These are phyloP conservation scores for Amphiprion ocellaris DNA, from an alignment of 2,113 vertebrate genomes.

Conservation along the genomic window DNA sequence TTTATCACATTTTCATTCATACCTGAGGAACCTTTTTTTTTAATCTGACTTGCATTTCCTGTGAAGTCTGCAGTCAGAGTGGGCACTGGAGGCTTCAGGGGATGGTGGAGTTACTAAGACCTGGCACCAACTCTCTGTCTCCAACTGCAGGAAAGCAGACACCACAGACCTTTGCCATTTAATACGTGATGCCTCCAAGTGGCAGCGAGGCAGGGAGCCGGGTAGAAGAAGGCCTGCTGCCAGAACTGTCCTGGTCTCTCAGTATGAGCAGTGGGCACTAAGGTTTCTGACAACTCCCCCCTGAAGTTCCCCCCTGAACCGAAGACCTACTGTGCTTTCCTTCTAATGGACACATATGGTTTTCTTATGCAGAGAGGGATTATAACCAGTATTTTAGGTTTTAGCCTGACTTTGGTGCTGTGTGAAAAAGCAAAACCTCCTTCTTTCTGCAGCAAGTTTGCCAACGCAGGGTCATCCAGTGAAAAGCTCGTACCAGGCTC, in stretches of 20 bases:
- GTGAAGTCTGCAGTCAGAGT: background rate
- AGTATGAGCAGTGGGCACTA: constrained; percentile 39
- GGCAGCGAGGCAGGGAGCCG: constrained; percentile 39
- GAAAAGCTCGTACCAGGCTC: background rate
- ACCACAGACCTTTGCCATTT: constrained; percentile 83
- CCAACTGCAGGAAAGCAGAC: constrained; percentile 55
- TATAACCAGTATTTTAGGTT: background rate
- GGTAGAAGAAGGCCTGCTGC: constrained; percentile 18
- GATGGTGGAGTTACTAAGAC: background rate
- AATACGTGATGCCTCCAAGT: constrained; percentile 38
- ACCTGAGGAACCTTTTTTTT: background rate
- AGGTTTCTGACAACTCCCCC: constrained; percentile 12
- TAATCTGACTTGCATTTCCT: constrained; percentile 2
- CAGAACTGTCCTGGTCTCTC: constrained; percentile 29
- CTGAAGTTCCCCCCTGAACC: background rate
- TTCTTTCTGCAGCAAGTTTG: background rate
- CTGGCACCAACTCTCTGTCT: constrained; percentile 21
- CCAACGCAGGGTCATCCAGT: background rate
- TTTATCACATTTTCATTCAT: background rate
- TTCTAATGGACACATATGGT: background rate
- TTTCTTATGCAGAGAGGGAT: background rate
- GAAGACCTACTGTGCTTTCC: background rate
- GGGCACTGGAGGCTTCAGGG: background rate
- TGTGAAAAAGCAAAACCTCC: background rate
- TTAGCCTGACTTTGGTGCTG: background rate